phyloP scores from a whole-genome alignment of 2,113 vertebrate species.

The Mesitornis unicolor region DNA sequence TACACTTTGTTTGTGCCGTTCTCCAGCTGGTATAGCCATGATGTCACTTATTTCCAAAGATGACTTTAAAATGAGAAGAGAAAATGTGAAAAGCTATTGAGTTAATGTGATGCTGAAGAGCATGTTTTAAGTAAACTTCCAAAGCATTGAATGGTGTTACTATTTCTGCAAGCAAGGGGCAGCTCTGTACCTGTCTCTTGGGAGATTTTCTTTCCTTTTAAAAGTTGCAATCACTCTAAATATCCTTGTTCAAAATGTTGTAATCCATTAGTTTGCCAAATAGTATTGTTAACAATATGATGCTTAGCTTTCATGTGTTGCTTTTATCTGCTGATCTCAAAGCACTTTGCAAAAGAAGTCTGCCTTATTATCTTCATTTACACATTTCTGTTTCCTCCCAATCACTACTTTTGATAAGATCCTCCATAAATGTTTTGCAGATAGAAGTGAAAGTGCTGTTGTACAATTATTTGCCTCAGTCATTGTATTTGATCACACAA shows the following conservation, averaged over 20 bases:
- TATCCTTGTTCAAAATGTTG: neutral
- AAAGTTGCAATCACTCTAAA: neutral
- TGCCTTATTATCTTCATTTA: neutral
- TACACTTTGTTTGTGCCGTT: constrained; percentile 11
- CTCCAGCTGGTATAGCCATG: constrained; percentile 9
- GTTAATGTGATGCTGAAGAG: neutral
- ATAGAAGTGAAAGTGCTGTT: fast-evolving
- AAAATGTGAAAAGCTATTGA: neutral
- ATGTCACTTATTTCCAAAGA: neutral
- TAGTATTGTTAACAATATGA: neutral
- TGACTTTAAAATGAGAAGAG: neutral
- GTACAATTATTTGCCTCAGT: neutral
- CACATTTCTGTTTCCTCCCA: neutral
- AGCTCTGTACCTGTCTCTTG: neutral
- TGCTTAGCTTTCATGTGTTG: neutral
- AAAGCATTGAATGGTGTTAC: neutral
- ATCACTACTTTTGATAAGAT: neutral
- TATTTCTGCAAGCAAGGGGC: neutral
- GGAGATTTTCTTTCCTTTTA: neutral
- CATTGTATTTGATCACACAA: neutral
- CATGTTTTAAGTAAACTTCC: neutral
- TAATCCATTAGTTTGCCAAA: neutral
- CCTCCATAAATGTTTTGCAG: neutral
- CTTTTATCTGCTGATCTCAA: neutral
- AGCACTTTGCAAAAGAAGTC: neutral